Conservation (phyloP, 2,888 invertebrate species). For the Pyrrhia umbra region DNA sequence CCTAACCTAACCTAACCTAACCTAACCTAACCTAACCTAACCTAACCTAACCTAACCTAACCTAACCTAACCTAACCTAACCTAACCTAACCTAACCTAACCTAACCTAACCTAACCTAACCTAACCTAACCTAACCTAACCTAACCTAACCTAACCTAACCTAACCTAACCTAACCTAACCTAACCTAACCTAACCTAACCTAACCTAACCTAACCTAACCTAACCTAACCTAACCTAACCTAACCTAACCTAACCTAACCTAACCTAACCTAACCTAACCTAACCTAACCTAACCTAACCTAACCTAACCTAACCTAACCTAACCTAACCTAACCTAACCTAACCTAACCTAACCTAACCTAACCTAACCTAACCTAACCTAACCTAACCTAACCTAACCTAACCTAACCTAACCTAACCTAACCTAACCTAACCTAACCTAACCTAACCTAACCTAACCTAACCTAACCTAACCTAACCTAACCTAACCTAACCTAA, state of each 20-base stretch:
- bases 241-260: constrained; percentile 23
- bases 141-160: constrained; percentile 20
- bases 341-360: constrained; percentile 24
- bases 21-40: constrained; percentile 13
- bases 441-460: constrained; percentile 13
- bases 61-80: constrained; percentile 19
- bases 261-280: constrained; percentile 24
- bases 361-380: constrained; percentile 16
- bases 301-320: constrained; percentile 19
- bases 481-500: constrained; percentile 48
- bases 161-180: constrained; percentile 15
- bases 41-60: constrained; percentile 12
- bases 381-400: constrained; percentile 12
- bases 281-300: constrained; percentile 12
- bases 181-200: constrained; percentile 21
- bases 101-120: constrained; percentile 32
- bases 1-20: constrained; percentile 4
- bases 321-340: constrained; percentile 18
- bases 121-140: constrained; percentile 30
- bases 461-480: constrained; percentile 43
- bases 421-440: constrained; percentile 14
- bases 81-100: constrained; percentile 24
- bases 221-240: constrained; percentile 22
- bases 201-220: constrained; percentile 44
- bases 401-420: constrained; percentile 14